A percentile compares a stretch with the other conserved stretches of the same genome.
Conservation (phyloP, 2,888 invertebrate species). For the Xylocampa areola region DNA sequence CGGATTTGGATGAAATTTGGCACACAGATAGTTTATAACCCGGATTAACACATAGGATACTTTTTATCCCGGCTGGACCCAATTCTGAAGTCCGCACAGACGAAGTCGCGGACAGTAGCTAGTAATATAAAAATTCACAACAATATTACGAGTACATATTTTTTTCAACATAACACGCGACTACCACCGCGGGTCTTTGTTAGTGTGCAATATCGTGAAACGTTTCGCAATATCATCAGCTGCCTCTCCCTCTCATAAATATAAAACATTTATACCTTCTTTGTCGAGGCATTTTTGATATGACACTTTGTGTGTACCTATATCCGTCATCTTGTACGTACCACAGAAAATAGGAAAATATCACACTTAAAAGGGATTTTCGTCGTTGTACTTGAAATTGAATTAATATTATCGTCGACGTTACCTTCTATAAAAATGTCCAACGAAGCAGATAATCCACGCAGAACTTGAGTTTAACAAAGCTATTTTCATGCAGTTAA, state of each 20-base stretch:
- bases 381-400: too few species aligned
- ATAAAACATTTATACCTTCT: constrained; percentile 17
- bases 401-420: too few species aligned
- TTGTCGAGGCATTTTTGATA: constrained; percentile 21
- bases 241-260: constrained; percentile 20
- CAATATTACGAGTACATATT: not conserved
- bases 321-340: not conserved
- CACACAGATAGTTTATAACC: too few species aligned
- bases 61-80: too few species aligned
- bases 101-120: too few species aligned
- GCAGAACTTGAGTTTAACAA: too few species aligned
- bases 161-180: not conserved
- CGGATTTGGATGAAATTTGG: too few species aligned
- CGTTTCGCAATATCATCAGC: constrained; percentile 30
- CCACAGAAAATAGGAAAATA: constrained; percentile 1
- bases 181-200: not conserved
- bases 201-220: constrained; percentile 4
- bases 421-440: too few species aligned
- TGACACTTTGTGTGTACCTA: not conserved
- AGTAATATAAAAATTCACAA: not conserved
- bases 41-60: too few species aligned
- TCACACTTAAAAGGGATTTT: constrained; percentile 8
- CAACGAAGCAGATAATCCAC: too few species aligned
- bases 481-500: too few species aligned
- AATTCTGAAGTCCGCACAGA: too few species aligned